These are phyloP conservation scores for Drosophila obscura DNA, from an alignment of 1,140 invertebrate genomes.

Conservation along the genomic window DNA sequence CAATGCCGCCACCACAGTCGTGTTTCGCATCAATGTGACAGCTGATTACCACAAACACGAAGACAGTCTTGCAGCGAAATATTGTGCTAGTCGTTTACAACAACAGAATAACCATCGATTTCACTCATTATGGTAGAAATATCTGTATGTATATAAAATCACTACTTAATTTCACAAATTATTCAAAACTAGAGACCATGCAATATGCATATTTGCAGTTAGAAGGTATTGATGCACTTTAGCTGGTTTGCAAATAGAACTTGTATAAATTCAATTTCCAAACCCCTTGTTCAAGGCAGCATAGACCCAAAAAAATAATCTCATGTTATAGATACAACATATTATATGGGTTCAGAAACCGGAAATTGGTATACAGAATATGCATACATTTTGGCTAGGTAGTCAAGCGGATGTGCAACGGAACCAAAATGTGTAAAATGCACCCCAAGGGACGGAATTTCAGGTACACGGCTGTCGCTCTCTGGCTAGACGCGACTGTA, in stretches of 20 bases:
- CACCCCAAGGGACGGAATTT: neutral
- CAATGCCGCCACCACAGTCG: slow-evolving; percentile 33
- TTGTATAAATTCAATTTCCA: too few species aligned
- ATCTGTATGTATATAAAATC: too few species aligned
- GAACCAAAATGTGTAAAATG: slow-evolving; percentile 18
- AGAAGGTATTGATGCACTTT: too few species aligned
- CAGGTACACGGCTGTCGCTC: slow-evolving; percentile 28
- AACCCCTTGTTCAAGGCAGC: too few species aligned
- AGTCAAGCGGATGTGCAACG: slow-evolving; percentile 36
- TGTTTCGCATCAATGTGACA: neutral
- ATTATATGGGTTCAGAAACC: too few species aligned
- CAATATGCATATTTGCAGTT: neutral
- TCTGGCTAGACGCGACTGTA: slow-evolving; percentile 51
- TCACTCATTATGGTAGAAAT: too few species aligned
- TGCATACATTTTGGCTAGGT: slow-evolving; percentile 15
- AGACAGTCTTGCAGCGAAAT: neutral
- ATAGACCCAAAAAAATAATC: too few species aligned
- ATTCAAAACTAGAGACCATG: neutral
- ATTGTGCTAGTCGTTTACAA: slow-evolving; percentile 1
- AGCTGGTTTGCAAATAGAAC: too few species aligned
- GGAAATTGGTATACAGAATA: slow-evolving; percentile 13
- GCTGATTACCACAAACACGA: slow-evolving; percentile 1
- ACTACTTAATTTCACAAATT: neutral
- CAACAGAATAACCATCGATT: slow-evolving; percentile 4
- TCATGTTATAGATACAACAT: too few species aligned